Percentiles rank a stretch among this genome's conserved stretches.
Conservation (phyloP, 2,113 vertebrate species). For the Sinocyclocheilus grahami region DNA sequence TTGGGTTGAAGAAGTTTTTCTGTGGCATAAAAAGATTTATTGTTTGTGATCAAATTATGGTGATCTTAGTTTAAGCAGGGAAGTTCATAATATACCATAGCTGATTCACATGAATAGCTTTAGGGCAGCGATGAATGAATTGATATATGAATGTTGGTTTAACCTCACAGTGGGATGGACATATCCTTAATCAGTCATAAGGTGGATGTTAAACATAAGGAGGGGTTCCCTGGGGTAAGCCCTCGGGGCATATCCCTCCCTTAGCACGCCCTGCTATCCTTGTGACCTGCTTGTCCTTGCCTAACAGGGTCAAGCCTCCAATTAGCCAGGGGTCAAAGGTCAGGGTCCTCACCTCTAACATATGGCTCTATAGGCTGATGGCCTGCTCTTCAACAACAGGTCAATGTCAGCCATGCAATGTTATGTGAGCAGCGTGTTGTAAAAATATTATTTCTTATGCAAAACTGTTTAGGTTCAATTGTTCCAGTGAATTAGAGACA, state of each 20-base stretch:
- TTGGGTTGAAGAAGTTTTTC: background rate
- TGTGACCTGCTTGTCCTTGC: constrained; percentile 52
- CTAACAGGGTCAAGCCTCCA: constrained; percentile 57
- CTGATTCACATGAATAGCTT: constrained; percentile 35
- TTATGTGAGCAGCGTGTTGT: background rate
- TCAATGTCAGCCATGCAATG: constrained; percentile 26
- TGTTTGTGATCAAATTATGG: background rate
- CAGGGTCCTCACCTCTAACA: constrained; percentile 50
- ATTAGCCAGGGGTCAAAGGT: constrained; percentile 54
- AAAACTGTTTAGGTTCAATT: background rate
- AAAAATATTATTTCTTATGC: background rate
- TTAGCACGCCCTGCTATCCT: constrained; percentile 34
- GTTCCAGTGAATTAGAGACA: background rate
- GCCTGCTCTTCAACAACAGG: constrained; percentile 46
- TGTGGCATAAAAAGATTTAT: background rate
- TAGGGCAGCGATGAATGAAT: constrained; percentile 30
- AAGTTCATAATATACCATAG: constrained; percentile 15
- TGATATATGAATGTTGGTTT: constrained; percentile 50
- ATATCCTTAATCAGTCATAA: constrained; percentile 52
- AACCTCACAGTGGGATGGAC: constrained; percentile 48
- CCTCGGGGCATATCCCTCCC: constrained; percentile 52
- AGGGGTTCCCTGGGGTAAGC: constrained; percentile 52
- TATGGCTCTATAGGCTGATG: constrained; percentile 44
- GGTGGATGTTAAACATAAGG: constrained; percentile 49
- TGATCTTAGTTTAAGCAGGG: background rate